A percentile compares a stretch with the other conserved stretches of the same genome.
Evolutionary conservation across 1,140 invertebrate genomes (phyloP).

Genomic region (Drosophila sturtevanti): DNA sequence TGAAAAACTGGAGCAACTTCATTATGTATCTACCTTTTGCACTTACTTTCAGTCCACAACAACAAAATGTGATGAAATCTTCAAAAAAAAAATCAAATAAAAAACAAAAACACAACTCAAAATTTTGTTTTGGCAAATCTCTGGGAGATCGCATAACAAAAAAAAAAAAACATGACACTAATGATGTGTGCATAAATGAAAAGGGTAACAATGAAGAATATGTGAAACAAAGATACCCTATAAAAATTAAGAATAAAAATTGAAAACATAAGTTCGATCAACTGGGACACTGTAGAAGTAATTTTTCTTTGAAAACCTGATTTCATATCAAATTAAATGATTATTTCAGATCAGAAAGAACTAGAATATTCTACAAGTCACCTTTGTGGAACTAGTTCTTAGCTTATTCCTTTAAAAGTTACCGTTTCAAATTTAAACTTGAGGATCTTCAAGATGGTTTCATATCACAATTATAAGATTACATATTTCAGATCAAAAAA

Average conservation of each 20-base stretch:
- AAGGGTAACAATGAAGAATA: not conserved
- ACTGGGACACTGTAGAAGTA: no score
- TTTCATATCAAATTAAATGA: no score
- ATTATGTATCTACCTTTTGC: slow-evolving; percentile 43
- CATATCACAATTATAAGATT: no score
- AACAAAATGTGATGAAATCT: slow-evolving; percentile 54
- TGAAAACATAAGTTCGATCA: no score
- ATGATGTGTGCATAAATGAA: slow-evolving; percentile 52
- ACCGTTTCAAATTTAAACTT: no score
- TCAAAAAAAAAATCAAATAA: slow-evolving; percentile 18
- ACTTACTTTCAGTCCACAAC: slow-evolving; percentile 4
- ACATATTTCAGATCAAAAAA: no score
- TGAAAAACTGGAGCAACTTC: slow-evolving; percentile 70
- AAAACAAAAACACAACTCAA: not conserved
- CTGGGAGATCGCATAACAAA: slow-evolving; percentile 63
- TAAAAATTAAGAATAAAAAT: not conserved
- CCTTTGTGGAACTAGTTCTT: no score
- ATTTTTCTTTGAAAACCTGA: no score
- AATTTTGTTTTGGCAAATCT: slow-evolving; percentile 53
- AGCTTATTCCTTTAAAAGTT: no score
- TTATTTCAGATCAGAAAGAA: no score
- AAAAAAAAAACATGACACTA: slow-evolving; percentile 68
- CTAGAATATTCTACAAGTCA: no score
- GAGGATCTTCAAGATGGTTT: no score
- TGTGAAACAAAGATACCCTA: not conserved